Evolutionary conservation across 2,888 invertebrate species (phyloP).

Genomic region (Priocnemis perturbator): DNA sequence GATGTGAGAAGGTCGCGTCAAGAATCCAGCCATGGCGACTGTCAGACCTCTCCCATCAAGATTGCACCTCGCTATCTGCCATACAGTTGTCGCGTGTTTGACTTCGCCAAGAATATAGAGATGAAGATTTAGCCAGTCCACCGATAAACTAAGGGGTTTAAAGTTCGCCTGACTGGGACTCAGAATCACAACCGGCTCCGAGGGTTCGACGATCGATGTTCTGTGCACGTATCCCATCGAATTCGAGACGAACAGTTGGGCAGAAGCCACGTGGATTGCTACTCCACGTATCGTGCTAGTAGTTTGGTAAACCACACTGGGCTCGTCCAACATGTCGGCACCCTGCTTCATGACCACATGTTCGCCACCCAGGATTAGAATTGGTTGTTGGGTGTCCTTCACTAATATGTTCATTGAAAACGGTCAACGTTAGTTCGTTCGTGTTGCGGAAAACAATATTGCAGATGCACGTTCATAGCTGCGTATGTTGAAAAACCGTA

Average conservation of each 20-base stretch:
- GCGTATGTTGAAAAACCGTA: slow-evolving; percentile 68
- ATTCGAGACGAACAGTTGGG: slow-evolving; percentile 87
- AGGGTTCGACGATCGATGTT: slow-evolving; percentile 68
- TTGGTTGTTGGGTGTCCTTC: slow-evolving; percentile 82
- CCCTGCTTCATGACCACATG: slow-evolving; percentile 82
- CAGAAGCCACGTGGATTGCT: slow-evolving; percentile 84
- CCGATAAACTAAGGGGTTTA: slow-evolving; percentile 83
- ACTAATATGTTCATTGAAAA: slow-evolving; percentile 73
- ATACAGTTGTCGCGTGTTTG: slow-evolving; percentile 77
- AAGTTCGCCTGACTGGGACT: slow-evolving; percentile 79
- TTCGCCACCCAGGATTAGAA: slow-evolving; percentile 83
- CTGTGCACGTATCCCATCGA: slow-evolving; percentile 81
- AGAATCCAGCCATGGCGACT: slow-evolving; percentile 83
- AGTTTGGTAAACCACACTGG: slow-evolving; percentile 81
- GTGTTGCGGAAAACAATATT: too few species aligned
- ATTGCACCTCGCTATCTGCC: slow-evolving; percentile 87
- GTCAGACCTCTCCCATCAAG: slow-evolving; percentile 84
- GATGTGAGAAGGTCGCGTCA: slow-evolving; percentile 85
- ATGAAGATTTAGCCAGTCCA: slow-evolving; percentile 93
- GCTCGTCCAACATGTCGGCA: slow-evolving; percentile 82
- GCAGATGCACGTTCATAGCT: too few species aligned
- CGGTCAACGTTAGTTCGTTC: too few species aligned
- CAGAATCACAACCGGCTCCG: slow-evolving; percentile 74
- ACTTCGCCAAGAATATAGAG: slow-evolving; percentile 89
- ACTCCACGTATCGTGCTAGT: slow-evolving; percentile 81